Percentiles rank a stretch among this genome's conserved stretches.
Evolutionary conservation across 2,888 invertebrate genomes (phyloP).

Genomic region (Sicus ferrugineus): DNA sequence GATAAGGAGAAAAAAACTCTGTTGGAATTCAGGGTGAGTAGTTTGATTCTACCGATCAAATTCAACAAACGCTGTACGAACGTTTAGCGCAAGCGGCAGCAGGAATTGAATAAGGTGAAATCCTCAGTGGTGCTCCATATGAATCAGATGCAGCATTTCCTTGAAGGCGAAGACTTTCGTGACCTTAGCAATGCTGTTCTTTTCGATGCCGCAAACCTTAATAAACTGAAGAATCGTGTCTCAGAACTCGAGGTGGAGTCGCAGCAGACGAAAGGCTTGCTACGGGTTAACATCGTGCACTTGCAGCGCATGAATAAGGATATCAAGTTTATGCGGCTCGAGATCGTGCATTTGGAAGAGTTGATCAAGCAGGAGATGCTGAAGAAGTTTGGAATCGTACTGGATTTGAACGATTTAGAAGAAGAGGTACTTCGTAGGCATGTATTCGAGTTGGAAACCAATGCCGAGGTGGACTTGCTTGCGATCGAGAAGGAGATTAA

Average conservation of each 20-base stretch:
- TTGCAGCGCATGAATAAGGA: conserved; percentile 76
- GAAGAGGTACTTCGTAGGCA: conserved; percentile 68
- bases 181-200: conserved; percentile 68
- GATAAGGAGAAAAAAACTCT: conserved; percentile 70
- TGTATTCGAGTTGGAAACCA: conserved; percentile 68
- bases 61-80: not conserved
- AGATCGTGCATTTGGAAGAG: conserved; percentile 69
- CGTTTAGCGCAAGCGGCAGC: conserved; percentile 69
- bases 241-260: conserved; percentile 74
- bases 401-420: conserved; percentile 68
- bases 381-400: conserved; percentile 68
- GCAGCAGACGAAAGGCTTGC: conserved; percentile 69
- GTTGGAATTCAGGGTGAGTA: conserved; percentile 71
- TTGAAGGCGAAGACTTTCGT: conserved; percentile 65
- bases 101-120: conserved; percentile 79
- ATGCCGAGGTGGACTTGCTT: conserved; percentile 64
- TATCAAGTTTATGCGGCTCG: conserved; percentile 71
- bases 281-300: conserved; percentile 75
- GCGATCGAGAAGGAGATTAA: conserved; percentile 65
- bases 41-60: not conserved
- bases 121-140: conserved; percentile 74
- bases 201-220: conserved; percentile 71
- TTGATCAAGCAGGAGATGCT: conserved; percentile 67
- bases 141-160: conserved; percentile 72
- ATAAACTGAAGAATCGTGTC: conserved; percentile 70